A percentile compares a stretch with the other conserved stretches of the same genome.
Conservation (phyloP, 2,888 invertebrate species). For the Cephus pygmeus region DNA sequence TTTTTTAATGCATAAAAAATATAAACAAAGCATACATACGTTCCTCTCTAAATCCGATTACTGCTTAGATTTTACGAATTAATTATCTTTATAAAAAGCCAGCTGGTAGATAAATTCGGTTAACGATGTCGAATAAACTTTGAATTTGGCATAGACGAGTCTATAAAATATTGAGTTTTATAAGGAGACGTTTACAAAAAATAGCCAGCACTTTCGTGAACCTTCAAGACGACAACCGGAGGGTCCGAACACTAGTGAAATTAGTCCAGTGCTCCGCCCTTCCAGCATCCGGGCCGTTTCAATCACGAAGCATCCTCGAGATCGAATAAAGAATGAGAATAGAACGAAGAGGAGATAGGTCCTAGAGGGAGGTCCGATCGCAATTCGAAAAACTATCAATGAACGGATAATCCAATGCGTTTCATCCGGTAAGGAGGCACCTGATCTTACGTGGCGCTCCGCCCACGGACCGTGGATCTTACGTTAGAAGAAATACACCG, state of each 20-base stretch:
- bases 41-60: background rate
- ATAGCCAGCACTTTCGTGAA: background rate
- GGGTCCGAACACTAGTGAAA: background rate
- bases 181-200: background rate
- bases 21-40: background rate
- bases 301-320: background rate
- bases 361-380: conserved; percentile 9
- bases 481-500: conserved; percentile 15
- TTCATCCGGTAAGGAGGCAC: conserved; percentile 23
- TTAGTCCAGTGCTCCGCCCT: background rate
- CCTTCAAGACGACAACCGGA: background rate
- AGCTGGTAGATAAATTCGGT: background rate
- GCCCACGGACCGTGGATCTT: conserved; percentile 19
- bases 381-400: conserved; percentile 22
- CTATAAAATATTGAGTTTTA: background rate
- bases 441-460: conserved; percentile 17
- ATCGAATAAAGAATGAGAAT: background rate
- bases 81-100: background rate
- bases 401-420: conserved; percentile 7
- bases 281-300: background rate
- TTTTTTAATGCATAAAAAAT: background rate
- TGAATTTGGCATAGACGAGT: background rate
- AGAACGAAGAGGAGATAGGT: background rate
- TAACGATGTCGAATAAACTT: background rate
- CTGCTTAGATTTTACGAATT: background rate